A percentile compares a stretch with the other conserved stretches of the same genome.
Evolutionary conservation across 2,797 vertebrate genomes (phyloP).

Genomic region (Nyctalus aviator): DNA sequence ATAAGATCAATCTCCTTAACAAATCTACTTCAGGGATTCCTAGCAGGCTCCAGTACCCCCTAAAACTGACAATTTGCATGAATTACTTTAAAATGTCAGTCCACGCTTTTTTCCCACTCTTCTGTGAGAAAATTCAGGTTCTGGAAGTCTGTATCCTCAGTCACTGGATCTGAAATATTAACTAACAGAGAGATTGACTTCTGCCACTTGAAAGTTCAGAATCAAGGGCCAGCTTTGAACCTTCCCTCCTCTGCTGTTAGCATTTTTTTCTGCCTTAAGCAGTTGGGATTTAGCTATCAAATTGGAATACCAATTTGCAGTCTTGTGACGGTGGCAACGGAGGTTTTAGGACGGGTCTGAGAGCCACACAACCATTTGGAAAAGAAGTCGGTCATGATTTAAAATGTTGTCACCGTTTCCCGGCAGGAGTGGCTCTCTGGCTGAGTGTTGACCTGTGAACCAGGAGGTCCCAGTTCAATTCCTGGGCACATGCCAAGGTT

Average conservation of each 20-base stretch:
- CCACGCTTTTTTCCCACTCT: neutral
- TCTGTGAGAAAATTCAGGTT: neutral
- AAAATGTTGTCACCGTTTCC: neutral
- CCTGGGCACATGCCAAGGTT: too few relatives aligned
- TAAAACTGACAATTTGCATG: neutral
- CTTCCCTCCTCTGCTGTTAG: neutral
- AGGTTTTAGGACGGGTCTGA: neutral
- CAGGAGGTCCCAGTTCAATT: too few relatives aligned
- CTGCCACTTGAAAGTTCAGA: neutral
- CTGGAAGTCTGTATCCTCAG: neutral
- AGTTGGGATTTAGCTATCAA: neutral
- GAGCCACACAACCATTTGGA: neutral
- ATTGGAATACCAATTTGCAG: slow-evolving; percentile 30
- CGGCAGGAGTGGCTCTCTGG: neutral
- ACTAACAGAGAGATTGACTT: neutral
- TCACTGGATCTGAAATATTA: neutral
- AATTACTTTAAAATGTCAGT: neutral
- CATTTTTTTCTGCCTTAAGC: neutral
- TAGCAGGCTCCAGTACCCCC: too few relatives aligned
- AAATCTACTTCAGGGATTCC: neutral
- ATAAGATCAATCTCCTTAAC: neutral
- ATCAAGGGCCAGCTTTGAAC: neutral
- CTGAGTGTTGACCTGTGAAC: neutral
- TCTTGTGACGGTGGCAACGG: neutral
- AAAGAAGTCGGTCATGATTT: neutral